These are phyloP conservation scores for Endotricha flammealis DNA, from an alignment of 2,888 invertebrate genomes.

Conservation along the genomic window DNA sequence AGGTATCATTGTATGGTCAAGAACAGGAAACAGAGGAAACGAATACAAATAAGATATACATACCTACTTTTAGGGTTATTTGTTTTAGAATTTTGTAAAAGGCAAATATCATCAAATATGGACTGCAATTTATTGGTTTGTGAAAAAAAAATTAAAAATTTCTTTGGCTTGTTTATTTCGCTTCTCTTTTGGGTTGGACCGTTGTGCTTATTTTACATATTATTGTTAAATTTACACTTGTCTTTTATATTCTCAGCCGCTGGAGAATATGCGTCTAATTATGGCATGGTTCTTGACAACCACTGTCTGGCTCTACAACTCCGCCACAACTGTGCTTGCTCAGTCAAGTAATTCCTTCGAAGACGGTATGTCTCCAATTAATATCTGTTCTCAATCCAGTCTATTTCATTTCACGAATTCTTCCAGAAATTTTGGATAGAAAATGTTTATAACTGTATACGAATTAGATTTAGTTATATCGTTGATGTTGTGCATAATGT, in stretches of 20 bases:
- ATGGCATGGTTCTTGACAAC: slow-evolving; percentile 79
- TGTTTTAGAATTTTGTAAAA: too few species aligned
- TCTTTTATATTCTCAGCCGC: slow-evolving; percentile 75
- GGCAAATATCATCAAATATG: too few species aligned
- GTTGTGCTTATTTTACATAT: too few species aligned
- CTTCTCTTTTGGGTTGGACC: too few species aligned
- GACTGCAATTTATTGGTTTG: too few species aligned
- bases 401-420: slow-evolving; percentile 3
- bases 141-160: too few species aligned
- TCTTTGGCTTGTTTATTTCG: too few species aligned
- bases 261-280: slow-evolving; percentile 75
- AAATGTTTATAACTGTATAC: slow-evolving; percentile 4
- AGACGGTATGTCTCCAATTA: slow-evolving; percentile 48
- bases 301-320: slow-evolving; percentile 78
- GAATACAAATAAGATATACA: too few species aligned
- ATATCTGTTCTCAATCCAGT: neutral
- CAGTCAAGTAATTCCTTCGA: slow-evolving; percentile 67
- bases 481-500: slow-evolving; percentile 26
- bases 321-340: slow-evolving; percentile 66
- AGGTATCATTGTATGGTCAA: neutral
- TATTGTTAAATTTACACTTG: too few species aligned
- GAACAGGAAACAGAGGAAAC: too few species aligned
- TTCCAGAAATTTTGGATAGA: slow-evolving; percentile 8
- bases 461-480: slow-evolving; percentile 12
- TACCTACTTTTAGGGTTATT: too few species aligned